A percentile compares a stretch with the other conserved stretches of the same genome.
These are phyloP conservation scores for Sogatella furcifera DNA, from an alignment of 1,140 invertebrate species.

Conservation along the genomic window DNA sequence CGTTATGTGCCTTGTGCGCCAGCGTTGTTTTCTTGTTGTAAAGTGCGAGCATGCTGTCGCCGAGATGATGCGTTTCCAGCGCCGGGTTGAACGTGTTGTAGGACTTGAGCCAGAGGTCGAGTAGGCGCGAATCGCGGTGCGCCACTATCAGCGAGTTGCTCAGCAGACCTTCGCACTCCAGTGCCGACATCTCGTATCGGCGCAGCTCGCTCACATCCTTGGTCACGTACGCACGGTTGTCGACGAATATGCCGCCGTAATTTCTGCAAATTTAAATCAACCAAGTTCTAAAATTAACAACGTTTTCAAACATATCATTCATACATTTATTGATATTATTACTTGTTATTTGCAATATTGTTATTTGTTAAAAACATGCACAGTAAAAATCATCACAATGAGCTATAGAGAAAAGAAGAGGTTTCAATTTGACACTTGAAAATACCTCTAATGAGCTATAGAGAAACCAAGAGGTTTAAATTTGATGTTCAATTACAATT, in stretches of 20 bases:
- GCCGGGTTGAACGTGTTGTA: background rate
- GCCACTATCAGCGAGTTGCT: background rate
- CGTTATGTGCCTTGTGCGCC: background rate
- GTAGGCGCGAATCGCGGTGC: background rate
- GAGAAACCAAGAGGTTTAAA: too few relatives aligned
- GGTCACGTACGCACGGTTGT: background rate
- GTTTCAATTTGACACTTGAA: too few relatives aligned
- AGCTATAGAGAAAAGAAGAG: too few relatives aligned
- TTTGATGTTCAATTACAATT: too few relatives aligned
- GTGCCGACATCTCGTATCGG: background rate
- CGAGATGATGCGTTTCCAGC: background rate
- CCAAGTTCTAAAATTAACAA: too few relatives aligned
- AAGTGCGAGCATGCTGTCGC: background rate
- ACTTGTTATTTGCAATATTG: too few relatives aligned
- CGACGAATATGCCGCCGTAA: background rate
- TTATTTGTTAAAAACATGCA: too few relatives aligned
- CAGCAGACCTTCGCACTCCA: background rate
- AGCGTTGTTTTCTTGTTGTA: background rate
- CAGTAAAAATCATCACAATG: too few relatives aligned
- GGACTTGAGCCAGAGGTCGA: background rate
- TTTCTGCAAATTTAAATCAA: background rate
- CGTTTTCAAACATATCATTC: too few relatives aligned
- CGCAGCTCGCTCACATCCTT: background rate
- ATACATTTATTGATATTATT: too few relatives aligned
- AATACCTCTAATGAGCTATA: too few relatives aligned